phyloP scores from a whole-genome alignment of 2,113 vertebrate genomes.

The Muscicapa adusta region DNA sequence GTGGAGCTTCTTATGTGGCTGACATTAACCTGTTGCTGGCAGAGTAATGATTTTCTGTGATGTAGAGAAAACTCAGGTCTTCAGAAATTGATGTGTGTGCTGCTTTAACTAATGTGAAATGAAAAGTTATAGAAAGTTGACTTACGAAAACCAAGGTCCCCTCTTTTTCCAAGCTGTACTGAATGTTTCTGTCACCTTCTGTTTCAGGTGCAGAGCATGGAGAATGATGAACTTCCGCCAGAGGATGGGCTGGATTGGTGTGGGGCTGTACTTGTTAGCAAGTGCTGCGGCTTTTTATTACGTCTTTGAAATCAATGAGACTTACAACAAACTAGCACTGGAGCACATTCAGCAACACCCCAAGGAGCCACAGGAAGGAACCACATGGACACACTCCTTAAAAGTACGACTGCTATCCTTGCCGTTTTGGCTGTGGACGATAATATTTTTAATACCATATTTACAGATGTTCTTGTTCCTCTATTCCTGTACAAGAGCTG shows the following conservation, averaged over 20 bases:
- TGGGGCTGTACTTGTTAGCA: conserved; percentile 86
- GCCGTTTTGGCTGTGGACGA: conserved; percentile 90
- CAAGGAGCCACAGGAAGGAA: conserved; percentile 71
- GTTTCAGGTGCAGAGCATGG: conserved; percentile 87
- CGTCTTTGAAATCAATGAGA: conserved; percentile 91
- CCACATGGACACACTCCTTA: conserved; percentile 75
- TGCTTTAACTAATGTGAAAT: background rate
- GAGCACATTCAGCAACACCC: conserved; percentile 82
- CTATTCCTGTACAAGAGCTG: conserved; percentile 94
- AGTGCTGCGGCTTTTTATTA: conserved; percentile 88
- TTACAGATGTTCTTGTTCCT: conserved; percentile 97
- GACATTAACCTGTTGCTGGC: background rate
- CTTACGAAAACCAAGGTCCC: accelerated
- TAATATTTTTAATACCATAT: conserved; percentile 90
- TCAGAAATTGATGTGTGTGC: background rate
- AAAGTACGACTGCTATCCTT: conserved; percentile 82
- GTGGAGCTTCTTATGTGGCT: background rate
- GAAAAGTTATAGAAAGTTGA: background rate
- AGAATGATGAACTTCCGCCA: conserved; percentile 99
- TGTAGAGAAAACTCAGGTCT: background rate
- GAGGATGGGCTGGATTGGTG: conserved; percentile 95
- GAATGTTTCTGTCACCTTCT: background rate
- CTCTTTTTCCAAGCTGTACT: background rate
- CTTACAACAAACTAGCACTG: conserved; percentile 86
- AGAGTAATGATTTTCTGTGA: background rate